Conservation (phyloP, 2,888 invertebrate genomes). For the Drosophila anomelani region DNA sequence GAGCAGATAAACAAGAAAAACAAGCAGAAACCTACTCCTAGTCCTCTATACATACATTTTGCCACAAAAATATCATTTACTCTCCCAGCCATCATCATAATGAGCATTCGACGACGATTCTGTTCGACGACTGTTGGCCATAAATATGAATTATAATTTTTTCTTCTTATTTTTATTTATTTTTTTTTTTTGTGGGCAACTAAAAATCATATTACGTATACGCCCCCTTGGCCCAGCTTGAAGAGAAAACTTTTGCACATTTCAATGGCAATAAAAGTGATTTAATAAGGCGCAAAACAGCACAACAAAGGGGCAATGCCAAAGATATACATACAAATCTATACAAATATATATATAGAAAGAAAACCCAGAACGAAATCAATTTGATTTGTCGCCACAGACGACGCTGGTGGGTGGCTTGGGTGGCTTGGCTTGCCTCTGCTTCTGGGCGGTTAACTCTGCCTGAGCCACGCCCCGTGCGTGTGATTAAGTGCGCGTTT, state of each 20-base stretch:
- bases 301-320: constrained; percentile 20
- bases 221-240: constrained; percentile 34
- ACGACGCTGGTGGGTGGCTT: constrained; percentile 18
- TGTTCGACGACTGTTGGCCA: constrained; percentile 27
- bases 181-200: constrained; percentile 30
- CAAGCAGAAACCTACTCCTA: constrained; percentile 8
- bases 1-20: neutral
- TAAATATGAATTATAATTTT: constrained; percentile 57
- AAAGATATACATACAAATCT: neutral
- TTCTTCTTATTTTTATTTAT: neutral
- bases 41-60: neutral
- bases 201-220: constrained; percentile 67
- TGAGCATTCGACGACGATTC: constrained; percentile 1
- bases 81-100: constrained; percentile 7
- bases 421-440: neutral
- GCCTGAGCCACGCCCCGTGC: constrained; percentile 59
- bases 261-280: constrained; percentile 79
- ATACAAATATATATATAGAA: neutral
- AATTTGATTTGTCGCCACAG: constrained; percentile 75
- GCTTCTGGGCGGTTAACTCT: constrained; percentile 13
- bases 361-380: constrained; percentile 55
- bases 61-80: constrained; percentile 39
- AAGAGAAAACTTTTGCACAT: constrained; percentile 67
- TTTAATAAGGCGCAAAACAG: constrained; percentile 67
- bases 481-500: constrained; percentile 78